Evolutionary conservation across 2,113 vertebrate species (phyloP), one percentile per base, ranked within the genome.

Genomic region (Microtus ochrogaster): DNA sequence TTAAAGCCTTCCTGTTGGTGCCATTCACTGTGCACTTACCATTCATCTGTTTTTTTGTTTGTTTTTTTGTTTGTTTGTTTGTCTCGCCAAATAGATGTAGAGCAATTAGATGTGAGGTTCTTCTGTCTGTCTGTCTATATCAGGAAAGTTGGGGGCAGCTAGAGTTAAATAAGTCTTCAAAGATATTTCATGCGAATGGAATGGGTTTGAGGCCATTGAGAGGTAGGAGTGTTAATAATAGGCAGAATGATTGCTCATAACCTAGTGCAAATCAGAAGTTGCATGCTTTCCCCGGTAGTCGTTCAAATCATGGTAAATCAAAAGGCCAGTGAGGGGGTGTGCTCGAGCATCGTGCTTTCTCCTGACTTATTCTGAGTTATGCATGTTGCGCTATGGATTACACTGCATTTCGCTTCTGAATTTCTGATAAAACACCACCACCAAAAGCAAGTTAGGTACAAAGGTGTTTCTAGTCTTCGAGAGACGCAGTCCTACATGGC

Each of bases 131-230:
- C n/a, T 78, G 1, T 5, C n/a, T 78, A 0, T 21, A 87, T 87
- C 70, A 77, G 83, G 76, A 81, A 78, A 49, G 16, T 91, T 77
- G 84, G 70, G 28, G 24, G 36, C 76, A 52, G 7, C 0, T 8
- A 86, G 30, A 47, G 26, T 79, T 95, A 85, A 93, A 85, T 95
- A 83, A 94, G 84, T 41, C n/a, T 72, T 30, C 58, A 61, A 78
- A 82, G n/a, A 7, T 52, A 28, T 47, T 74, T 77, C 49, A 30
- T 92, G 74, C 28, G n/a, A n/a, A 81, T 68, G 63, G 19, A 12
- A 65, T 21, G 79, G 8, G 82, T 28, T 30, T 39, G 49, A 88
- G 9, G 52, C 63, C 74, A 66, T 2, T 55, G 68, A 55, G 82
- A 85, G 44, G 16, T 58, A 41, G 39, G n/a, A 91, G 49, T 49